These are phyloP conservation scores for Theretra japonica DNA, from an alignment of 2,888 invertebrate genomes.

Conservation along the genomic window DNA sequence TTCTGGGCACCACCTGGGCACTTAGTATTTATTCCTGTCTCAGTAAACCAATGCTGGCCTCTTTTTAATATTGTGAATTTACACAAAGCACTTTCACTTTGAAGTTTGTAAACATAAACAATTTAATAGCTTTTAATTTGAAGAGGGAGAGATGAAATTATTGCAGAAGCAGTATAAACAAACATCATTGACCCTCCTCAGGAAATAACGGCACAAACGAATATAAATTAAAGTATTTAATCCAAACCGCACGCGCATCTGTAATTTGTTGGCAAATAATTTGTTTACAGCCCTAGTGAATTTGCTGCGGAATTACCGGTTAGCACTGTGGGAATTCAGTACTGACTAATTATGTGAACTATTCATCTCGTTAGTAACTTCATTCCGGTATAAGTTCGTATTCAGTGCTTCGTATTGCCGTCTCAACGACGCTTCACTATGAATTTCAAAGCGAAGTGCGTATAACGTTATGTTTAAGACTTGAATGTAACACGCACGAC, in stretches of 20 bases:
- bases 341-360: conserved; percentile 24
- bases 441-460: not conserved
- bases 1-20: no score
- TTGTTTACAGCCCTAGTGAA: conserved; percentile 29
- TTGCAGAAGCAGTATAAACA: not conserved
- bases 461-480: conserved; percentile 17
- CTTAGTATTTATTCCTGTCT: no score
- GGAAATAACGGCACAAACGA: conserved; percentile 35
- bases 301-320: conserved; percentile 29
- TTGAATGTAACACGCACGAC: not conserved
- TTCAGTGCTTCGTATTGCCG: conserved; percentile 19
- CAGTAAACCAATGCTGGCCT: no score
- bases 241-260: conserved; percentile 33
- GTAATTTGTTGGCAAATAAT: conserved; percentile 33
- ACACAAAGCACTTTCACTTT: not conserved
- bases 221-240: conserved; percentile 40
- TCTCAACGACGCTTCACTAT: conserved; percentile 14
- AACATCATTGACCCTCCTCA: conserved; percentile 36
- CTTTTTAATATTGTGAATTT: not conserved
- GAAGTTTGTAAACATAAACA: not conserved
- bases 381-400: conserved; percentile 1
- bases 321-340: conserved; percentile 32
- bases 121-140: not conserved
- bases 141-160: not conserved
- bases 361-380: conserved; percentile 17